These are phyloP conservation scores for Ageneiosus marmoratus DNA, from an alignment of 2,113 vertebrate species.

Conservation along the genomic window DNA sequence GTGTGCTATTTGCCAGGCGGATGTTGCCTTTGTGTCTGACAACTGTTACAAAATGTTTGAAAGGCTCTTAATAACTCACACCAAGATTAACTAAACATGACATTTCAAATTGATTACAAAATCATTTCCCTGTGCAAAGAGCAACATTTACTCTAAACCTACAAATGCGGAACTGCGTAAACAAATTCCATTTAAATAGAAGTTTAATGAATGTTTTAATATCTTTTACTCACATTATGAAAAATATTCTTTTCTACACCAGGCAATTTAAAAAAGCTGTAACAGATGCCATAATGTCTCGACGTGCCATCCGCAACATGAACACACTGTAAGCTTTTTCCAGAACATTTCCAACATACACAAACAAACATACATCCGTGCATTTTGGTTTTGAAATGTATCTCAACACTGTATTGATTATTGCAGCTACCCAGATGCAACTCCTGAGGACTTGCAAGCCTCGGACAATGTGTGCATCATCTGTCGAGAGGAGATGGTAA, in stretches of 20 bases:
- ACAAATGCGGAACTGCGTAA: background rate
- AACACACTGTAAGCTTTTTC: conserved; percentile 88
- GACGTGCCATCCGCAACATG: conserved; percentile 96
- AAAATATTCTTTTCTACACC: conserved; percentile 4
- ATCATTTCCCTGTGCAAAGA: background rate
- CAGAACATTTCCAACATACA: background rate
- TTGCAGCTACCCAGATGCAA: conserved; percentile 91
- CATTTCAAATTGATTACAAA: background rate
- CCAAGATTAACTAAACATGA: background rate
- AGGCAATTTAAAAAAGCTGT: conserved; percentile 98
- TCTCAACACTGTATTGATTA: background rate
- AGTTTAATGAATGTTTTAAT: background rate
- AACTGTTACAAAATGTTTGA: background rate
- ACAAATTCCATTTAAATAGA: background rate
- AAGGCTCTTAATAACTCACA: background rate
- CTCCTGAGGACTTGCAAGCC: conserved; percentile 88
- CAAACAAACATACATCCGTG: no score
- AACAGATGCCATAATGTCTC: conserved; percentile 95
- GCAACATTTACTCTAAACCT: background rate
- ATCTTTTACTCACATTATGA: background rate
- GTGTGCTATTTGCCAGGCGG: background rate
- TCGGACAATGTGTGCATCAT: conserved; percentile 96
- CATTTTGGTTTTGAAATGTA: background rate
- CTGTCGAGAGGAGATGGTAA: conserved; percentile 96
- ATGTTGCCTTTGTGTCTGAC: background rate